Conservation (phyloP, 2,797 vertebrate genomes). For the Chrysolophus pictus region DNA sequence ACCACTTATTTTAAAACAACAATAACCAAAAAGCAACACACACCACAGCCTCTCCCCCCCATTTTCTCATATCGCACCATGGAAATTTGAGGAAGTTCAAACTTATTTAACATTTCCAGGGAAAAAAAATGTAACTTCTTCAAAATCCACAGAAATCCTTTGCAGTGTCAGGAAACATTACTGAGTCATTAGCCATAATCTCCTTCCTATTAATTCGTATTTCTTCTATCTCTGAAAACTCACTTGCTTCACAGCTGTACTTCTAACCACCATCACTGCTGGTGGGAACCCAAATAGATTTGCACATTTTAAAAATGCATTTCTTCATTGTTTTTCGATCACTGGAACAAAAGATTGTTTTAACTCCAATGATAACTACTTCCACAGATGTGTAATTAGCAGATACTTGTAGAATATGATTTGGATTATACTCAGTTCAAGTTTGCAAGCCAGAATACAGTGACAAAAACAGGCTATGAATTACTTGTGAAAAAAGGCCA, state of each 20-base stretch:
- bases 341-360: not conserved
- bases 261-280: not conserved
- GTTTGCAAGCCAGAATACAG: not conserved
- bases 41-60: not conserved
- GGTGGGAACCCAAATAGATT: not conserved
- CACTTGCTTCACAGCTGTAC: not conserved
- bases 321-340: not conserved
- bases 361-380: not conserved
- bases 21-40: not conserved
- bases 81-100: not conserved
- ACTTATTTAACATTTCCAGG: not conserved
- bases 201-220: not conserved
- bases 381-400: not conserved
- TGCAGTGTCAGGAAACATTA: not conserved
- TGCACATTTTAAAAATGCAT: not conserved
- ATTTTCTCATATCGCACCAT: not conserved
- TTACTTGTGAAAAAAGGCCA: not conserved
- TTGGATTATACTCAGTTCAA: not conserved
- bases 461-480: not conserved
- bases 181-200: slow-evolving; percentile 1
- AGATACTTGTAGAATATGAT: not conserved
- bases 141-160: slow-evolving; percentile 3
- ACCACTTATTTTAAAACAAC: not conserved
- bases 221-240: not conserved
- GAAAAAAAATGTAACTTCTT: not conserved